These are phyloP conservation scores for Cherax destructor DNA, from an alignment of 1,140 invertebrate species.

Conservation along the genomic window DNA sequence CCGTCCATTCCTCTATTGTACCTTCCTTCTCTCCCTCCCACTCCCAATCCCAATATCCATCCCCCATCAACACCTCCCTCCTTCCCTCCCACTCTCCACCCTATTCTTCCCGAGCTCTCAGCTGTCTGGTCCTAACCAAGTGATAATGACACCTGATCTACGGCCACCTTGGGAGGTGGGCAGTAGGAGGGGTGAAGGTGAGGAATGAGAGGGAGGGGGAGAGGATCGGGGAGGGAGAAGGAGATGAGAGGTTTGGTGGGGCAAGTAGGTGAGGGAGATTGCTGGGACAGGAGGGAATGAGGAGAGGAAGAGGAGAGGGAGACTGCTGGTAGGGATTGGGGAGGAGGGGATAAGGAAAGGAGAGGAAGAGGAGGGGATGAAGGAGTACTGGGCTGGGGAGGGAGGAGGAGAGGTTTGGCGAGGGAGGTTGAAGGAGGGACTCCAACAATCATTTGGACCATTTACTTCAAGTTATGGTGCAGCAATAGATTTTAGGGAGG, in stretches of 20 bases:
- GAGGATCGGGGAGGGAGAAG: neutral
- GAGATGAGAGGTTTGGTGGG: neutral
- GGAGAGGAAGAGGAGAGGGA: no score
- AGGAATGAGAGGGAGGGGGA: neutral
- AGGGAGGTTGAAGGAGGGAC: neutral
- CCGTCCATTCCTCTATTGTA: neutral
- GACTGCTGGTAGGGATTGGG: no score
- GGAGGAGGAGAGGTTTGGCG: no score
- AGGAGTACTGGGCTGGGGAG: no score
- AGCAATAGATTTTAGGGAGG: neutral
- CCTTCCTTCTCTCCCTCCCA: neutral
- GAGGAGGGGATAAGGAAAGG: no score
- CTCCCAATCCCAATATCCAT: neutral
- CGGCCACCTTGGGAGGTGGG: neutral
- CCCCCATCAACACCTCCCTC: neutral
- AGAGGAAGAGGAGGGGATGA: no score
- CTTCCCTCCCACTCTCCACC: neutral
- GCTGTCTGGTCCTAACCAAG: neutral
- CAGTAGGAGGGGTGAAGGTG: neutral
- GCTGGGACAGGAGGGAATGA: no score
- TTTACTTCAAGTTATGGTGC: neutral
- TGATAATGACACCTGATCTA: conserved; percentile 7
- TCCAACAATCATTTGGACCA: conserved; percentile 1
- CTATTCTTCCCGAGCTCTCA: no score
- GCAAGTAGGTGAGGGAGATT: neutral